Percentiles rank a stretch among this genome's conserved stretches.
Conservation (phyloP, 2,797 vertebrate genomes). For the Hippocampus kuda region DNA sequence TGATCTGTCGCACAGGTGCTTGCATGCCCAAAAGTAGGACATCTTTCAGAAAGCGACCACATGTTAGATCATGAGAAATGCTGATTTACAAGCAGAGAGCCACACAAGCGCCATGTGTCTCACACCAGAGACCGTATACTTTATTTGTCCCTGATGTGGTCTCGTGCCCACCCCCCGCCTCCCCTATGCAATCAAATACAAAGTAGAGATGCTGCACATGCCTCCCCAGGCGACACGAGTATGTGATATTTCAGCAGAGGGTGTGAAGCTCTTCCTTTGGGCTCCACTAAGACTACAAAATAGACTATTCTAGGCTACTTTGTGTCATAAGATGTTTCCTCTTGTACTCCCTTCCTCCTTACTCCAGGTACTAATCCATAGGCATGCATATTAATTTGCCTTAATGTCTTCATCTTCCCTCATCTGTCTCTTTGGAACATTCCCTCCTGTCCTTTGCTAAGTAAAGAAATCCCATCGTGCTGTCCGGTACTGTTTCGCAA, state of each 20-base stretch:
- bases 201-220: conserved; percentile 30
- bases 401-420: conserved; percentile 27
- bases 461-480: not conserved
- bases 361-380: conserved; percentile 30
- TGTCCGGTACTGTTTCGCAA: conserved; percentile 25
- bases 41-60: conserved; percentile 3
- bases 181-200: conserved; percentile 27
- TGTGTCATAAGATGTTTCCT: conserved; percentile 5
- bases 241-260: conserved; percentile 47
- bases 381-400: conserved; percentile 27
- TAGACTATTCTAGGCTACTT: conserved; percentile 34
- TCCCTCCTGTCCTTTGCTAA: conserved; percentile 1
- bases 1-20: not conserved
- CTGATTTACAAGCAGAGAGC: not conserved
- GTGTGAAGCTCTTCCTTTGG: conserved; percentile 37
- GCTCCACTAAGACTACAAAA: conserved; percentile 32
- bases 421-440: conserved; percentile 21
- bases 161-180: not conserved
- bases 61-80: not conserved
- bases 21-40: not conserved
- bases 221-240: conserved; percentile 30
- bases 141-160: conserved; percentile 1
- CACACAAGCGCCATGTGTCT: not conserved
- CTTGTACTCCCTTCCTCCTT: conserved; percentile 1
- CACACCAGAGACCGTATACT: not conserved